Conservation (phyloP, 1,140 invertebrate species). For the Drosophila mayri region DNA sequence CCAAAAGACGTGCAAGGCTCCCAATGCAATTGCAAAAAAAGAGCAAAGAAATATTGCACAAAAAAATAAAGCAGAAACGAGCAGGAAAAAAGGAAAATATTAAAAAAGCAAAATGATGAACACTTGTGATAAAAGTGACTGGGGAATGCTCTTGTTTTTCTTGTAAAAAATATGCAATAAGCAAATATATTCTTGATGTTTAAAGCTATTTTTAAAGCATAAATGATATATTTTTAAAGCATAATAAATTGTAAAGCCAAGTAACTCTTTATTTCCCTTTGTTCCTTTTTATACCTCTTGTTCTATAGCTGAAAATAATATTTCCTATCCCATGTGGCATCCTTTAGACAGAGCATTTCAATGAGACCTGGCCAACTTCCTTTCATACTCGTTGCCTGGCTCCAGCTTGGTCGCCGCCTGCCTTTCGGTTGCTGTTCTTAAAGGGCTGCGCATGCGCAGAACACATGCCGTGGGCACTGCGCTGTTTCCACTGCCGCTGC, state of each 20-base stretch:
- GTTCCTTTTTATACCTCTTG: no score
- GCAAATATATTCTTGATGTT: neutral
- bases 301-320: neutral
- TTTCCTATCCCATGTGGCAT: no score
- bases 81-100: constrained; percentile 50
- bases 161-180: neutral
- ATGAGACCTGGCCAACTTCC: constrained; percentile 26
- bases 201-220: neutral
- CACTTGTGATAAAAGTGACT: neutral
- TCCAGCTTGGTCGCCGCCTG: constrained; percentile 19
- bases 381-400: constrained; percentile 19
- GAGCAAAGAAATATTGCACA: constrained; percentile 12
- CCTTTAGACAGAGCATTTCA: constrained; percentile 13
- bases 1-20: constrained; percentile 74
- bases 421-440: constrained; percentile 27
- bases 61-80: constrained; percentile 6
- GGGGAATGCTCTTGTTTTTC: neutral
- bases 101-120: constrained; percentile 28
- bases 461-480: constrained; percentile 78
- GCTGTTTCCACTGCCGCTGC: constrained; percentile 2
- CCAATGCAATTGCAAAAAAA: constrained; percentile 60
- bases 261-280: no score
- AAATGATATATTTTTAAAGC: neutral
- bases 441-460: constrained; percentile 77
- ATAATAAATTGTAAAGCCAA: neutral